These are phyloP conservation scores for Aythya baeri DNA, from an alignment of 2,113 vertebrate genomes.

Conservation along the genomic window DNA sequence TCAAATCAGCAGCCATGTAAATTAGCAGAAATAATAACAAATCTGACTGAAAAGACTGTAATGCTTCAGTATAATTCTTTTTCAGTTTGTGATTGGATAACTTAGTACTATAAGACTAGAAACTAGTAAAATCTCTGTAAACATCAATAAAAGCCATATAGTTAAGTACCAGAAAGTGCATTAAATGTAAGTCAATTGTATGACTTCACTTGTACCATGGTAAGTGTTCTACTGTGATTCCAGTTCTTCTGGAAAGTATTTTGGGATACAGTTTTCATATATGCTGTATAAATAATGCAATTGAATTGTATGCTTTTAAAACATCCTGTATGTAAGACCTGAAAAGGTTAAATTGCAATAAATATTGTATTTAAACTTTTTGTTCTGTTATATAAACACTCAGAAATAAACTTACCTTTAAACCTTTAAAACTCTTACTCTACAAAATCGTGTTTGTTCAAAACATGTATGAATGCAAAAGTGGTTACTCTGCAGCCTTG, in stretches of 20 bases:
- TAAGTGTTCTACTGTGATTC: slow-evolving; percentile 41
- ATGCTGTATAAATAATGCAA: slow-evolving; percentile 14
- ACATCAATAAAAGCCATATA: slow-evolving; percentile 4
- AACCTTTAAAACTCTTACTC: background rate
- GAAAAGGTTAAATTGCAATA: slow-evolving; percentile 39
- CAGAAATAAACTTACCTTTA: background rate
- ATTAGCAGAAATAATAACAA: slow-evolving; percentile 3
- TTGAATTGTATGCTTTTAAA: slow-evolving; percentile 46
- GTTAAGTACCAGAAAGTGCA: background rate
- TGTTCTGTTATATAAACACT: background rate
- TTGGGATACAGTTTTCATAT: slow-evolving; percentile 57
- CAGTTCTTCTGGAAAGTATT: slow-evolving; percentile 45
- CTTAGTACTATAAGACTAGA: background rate
- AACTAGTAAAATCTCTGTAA: slow-evolving; percentile 6
- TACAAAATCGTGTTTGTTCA: background rate
- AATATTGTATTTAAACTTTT: slow-evolving; percentile 26
- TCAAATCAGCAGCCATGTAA: slow-evolving; percentile 6
- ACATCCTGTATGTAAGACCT: background rate
- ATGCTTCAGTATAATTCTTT: background rate
- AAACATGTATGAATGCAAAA: slow-evolving; percentile 28
- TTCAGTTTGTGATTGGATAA: background rate
- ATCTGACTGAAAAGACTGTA: slow-evolving; percentile 2
- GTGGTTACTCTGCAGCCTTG: slow-evolving; percentile 59
- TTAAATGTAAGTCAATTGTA: slow-evolving; percentile 49
- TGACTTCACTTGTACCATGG: slow-evolving; percentile 34